phyloP scores from a whole-genome alignment of 1,140 invertebrate species.

The Plectrocnemia conspersa region DNA sequence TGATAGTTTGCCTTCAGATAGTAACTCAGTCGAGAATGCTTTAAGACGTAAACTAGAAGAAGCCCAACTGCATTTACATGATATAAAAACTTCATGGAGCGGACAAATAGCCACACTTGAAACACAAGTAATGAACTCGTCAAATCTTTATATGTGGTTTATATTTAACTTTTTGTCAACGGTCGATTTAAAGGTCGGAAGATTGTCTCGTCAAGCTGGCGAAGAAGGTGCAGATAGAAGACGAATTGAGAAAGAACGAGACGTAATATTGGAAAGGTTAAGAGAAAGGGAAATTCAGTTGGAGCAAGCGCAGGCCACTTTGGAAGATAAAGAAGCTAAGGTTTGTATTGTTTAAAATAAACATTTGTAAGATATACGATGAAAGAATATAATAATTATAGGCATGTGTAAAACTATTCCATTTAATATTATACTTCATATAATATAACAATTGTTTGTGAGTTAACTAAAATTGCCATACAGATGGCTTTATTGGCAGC shows the following conservation, averaged over 20 bases:
- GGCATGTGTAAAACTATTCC: background rate
- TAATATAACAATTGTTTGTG: background rate
- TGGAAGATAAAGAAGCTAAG: constrained; percentile 68
- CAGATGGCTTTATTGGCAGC: constrained; percentile 33
- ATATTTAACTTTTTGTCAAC: background rate
- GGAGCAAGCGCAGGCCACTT: constrained; percentile 63
- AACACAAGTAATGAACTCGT: constrained; percentile 64
- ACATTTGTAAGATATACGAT: background rate
- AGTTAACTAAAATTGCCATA: background rate
- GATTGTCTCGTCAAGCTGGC: constrained; percentile 71
- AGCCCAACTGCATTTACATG: constrained; percentile 74
- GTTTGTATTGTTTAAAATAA: constrained; percentile 38
- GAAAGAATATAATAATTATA: background rate
- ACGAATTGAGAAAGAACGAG: constrained; percentile 66
- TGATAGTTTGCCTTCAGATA: constrained; percentile 43
- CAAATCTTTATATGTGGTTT: background rate
- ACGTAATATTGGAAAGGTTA: constrained; percentile 59
- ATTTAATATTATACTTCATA: background rate
- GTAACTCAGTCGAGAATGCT: constrained; percentile 47
- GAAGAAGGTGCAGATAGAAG: constrained; percentile 74
- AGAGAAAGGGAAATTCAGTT: constrained; percentile 63
- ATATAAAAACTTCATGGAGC: constrained; percentile 87
- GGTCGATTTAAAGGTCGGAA: constrained; percentile 54
- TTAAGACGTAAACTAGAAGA: constrained; percentile 76
- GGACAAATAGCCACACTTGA: constrained; percentile 80